Evolutionary conservation across 2,888 invertebrate genomes (phyloP).

Genomic region (Syritta pipiens): DNA sequence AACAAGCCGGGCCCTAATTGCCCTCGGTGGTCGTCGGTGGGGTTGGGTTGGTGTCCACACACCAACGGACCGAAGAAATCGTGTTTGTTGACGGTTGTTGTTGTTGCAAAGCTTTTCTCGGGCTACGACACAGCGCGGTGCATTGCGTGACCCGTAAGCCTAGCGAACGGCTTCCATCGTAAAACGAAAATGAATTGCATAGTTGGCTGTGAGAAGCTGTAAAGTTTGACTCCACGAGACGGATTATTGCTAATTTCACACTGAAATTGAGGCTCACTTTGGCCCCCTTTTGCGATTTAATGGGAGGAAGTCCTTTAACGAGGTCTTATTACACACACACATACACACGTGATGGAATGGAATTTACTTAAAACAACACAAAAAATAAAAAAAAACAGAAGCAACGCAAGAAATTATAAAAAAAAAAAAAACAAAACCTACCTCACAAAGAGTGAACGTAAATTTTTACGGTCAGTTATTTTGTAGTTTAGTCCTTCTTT

Average conservation of each 20-base stretch:
- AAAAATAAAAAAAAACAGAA: neutral
- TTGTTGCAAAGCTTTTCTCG: neutral
- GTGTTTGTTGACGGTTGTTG: constrained; percentile 47
- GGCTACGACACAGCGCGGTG: constrained; percentile 4
- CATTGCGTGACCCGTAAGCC: constrained; percentile 68
- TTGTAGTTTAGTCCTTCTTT: constrained; percentile 5
- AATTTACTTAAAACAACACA: constrained; percentile 6
- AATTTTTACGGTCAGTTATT: constrained; percentile 5
- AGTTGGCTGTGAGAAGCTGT: constrained; percentile 49
- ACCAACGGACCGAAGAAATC: constrained; percentile 36
- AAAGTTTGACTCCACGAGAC: constrained; percentile 52
- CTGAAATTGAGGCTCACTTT: constrained; percentile 38
- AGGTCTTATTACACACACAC: constrained; percentile 42
- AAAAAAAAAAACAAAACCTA: neutral
- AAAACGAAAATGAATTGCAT: constrained; percentile 53
- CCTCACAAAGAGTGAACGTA: neutral
- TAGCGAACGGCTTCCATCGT: constrained; percentile 60
- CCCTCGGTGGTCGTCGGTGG: constrained; percentile 11
- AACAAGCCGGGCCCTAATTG: constrained; percentile 61
- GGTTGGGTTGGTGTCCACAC: neutral
- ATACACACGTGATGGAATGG: too few species aligned
- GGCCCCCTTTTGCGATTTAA: constrained; percentile 31
- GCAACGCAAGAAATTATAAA: neutral
- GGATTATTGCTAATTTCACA: constrained; percentile 67
- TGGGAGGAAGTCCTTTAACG: constrained; percentile 64